Percentiles rank a stretch among this genome's conserved stretches.
Evolutionary conservation across 2,113 vertebrate genomes (phyloP).

Genomic region (Hemibates koningsi): DNA sequence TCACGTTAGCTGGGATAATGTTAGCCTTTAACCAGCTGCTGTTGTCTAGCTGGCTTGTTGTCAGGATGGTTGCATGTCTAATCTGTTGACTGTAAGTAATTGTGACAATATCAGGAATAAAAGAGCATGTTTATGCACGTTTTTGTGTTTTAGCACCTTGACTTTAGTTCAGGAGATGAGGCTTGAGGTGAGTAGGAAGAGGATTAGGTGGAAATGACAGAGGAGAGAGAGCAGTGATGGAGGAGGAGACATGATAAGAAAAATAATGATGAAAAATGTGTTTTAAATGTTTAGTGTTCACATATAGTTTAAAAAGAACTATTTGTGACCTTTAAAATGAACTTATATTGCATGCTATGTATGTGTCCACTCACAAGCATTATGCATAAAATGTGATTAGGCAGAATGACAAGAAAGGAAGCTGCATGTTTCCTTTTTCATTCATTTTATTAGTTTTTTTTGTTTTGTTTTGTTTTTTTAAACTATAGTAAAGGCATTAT

Average conservation of each 20-base stretch:
- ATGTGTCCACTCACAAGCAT: neutral
- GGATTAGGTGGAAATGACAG: neutral
- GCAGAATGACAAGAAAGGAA: too few species aligned
- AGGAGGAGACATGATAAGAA: neutral
- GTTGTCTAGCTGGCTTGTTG: neutral
- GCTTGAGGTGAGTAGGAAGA: neutral
- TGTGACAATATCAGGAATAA: neutral
- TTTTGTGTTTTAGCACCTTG: neutral
- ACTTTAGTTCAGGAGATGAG: neutral
- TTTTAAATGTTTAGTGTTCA: neutral
- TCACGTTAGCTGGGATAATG: neutral
- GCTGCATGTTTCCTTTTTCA: too few species aligned
- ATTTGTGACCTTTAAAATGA: neutral
- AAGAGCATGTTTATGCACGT: neutral
- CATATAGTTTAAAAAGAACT: neutral
- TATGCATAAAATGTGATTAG: too few species aligned
- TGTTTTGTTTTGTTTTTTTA: neutral
- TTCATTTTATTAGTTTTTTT: neutral
- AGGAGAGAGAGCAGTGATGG: neutral
- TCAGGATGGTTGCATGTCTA: neutral
- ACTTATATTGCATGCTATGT: neutral
- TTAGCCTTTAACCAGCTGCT: neutral
- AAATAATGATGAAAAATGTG: neutral
- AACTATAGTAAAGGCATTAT: neutral
- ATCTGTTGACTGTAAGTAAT: neutral